Evolutionary conservation across 2,797 vertebrate genomes (phyloP).

Genomic region (Petrocephalus schoutedeni): DNA sequence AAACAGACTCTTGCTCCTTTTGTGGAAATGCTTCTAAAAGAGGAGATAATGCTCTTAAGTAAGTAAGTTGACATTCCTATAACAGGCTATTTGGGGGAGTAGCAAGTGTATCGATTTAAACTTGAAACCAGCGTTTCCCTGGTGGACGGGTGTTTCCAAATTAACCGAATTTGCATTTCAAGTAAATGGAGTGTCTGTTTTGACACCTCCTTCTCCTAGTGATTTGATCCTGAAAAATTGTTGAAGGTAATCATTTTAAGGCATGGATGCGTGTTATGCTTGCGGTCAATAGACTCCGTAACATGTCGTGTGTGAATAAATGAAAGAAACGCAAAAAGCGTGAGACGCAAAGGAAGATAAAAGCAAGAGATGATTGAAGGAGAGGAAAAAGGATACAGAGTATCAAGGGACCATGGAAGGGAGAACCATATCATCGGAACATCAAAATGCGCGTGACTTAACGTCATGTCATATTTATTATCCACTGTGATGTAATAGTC

Average conservation of each 20-base stretch:
- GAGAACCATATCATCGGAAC: not conserved
- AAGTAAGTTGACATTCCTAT: not conserved
- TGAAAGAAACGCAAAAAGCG: not conserved
- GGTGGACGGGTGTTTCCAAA: not conserved
- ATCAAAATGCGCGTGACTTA: not conserved
- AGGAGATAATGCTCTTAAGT: conserved; percentile 4
- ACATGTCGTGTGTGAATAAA: not conserved
- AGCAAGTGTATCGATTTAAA: conserved; percentile 17
- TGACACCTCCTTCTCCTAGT: conserved; percentile 8
- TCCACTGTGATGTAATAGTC: not conserved
- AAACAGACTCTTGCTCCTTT: not conserved
- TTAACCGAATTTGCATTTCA: conserved; percentile 11
- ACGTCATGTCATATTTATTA: not conserved
- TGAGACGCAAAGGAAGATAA: not conserved
- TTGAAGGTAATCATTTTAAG: not conserved
- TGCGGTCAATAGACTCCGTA: not conserved
- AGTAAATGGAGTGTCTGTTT: not conserved
- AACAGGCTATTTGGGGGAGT: not conserved
- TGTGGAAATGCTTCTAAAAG: not conserved
- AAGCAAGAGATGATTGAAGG: not conserved
- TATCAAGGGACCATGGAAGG: not conserved
- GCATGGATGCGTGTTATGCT: not conserved
- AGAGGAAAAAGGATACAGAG: not conserved
- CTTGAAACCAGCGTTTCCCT: conserved; percentile 5
- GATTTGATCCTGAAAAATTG: not conserved